These are phyloP conservation scores for Trypoxylon attenuatum DNA, from an alignment of 2,888 invertebrate species.

Conservation along the genomic window DNA sequence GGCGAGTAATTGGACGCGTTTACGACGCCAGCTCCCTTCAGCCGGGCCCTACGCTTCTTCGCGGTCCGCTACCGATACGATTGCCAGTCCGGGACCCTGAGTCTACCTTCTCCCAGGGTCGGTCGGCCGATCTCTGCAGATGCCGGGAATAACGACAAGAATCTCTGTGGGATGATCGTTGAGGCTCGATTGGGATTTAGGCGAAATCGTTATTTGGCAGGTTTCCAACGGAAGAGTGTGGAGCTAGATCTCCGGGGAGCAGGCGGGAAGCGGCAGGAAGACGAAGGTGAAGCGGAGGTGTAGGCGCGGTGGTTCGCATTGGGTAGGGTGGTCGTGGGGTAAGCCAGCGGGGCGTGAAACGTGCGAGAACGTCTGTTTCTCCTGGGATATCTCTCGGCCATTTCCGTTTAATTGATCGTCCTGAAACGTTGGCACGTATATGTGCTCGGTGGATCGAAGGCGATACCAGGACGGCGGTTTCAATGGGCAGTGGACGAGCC, in stretches of 20 bases:
- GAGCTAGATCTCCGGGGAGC: not conserved
- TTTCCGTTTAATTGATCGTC: conserved; percentile 68
- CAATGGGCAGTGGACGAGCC: conserved; percentile 70
- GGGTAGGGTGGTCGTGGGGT: conserved; percentile 15
- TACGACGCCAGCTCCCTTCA: not conserved
- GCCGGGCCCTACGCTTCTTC: not conserved
- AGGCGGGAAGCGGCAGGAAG: not conserved
- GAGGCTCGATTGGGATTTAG: not conserved
- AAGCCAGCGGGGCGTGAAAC: conserved; percentile 43
- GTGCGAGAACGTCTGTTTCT: conserved; percentile 63
- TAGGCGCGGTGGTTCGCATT: not conserved
- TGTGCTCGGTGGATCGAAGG: conserved; percentile 57
- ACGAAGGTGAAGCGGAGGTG: not conserved
- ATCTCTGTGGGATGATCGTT: not conserved
- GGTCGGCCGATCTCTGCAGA: not conserved
- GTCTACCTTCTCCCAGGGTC: not conserved
- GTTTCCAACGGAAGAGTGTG: too few species aligned
- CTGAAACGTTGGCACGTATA: conserved; percentile 61
- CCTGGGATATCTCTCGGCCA: conserved; percentile 61
- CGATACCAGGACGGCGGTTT: conserved; percentile 57
- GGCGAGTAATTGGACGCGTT: conserved; percentile 30
- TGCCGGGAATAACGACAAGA: not conserved
- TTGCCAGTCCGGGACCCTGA: not conserved
- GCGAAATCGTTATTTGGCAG: too few species aligned
- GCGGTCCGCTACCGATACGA: not conserved